Conservation (phyloP, 2,797 vertebrate species). For the Danio choprae region DNA sequence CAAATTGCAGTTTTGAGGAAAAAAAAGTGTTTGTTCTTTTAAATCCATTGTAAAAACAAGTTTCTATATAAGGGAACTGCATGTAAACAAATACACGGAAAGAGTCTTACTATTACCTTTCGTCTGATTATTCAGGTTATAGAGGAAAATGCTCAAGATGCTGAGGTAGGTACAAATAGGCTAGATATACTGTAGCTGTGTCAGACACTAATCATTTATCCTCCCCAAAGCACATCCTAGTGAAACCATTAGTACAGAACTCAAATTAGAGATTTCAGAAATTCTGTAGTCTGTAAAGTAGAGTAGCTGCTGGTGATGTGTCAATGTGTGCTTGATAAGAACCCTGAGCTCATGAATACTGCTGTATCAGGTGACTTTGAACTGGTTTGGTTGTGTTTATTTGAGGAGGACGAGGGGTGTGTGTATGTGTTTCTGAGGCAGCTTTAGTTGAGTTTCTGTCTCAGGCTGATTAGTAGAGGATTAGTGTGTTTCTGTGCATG, state of each 20-base stretch:
- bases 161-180: conserved; percentile 62
- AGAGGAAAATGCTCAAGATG: conserved; percentile 58
- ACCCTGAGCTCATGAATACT: not conserved
- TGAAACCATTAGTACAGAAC: not conserved
- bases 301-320: not conserved
- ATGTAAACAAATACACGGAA: not conserved
- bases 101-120: conserved; percentile 23
- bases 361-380: conserved; percentile 1
- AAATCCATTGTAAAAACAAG: not conserved
- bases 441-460: conserved; percentile 1
- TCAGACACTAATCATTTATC: not conserved
- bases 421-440: not conserved
- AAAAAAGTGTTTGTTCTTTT: too few species aligned
- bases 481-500: conserved; percentile 13
- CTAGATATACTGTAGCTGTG: not conserved
- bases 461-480: conserved; percentile 32
- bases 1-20: too few species aligned
- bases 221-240: not conserved
- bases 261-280: not conserved
- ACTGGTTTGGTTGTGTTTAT: not conserved
- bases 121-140: conserved; percentile 57
- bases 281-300: not conserved
- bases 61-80: not conserved
- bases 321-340: not conserved
- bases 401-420: not conserved